Evolutionary conservation across 2,888 invertebrate genomes (phyloP), one percentile per base, ranked within the genome.

Genomic region (Drosophila gaucha): DNA sequence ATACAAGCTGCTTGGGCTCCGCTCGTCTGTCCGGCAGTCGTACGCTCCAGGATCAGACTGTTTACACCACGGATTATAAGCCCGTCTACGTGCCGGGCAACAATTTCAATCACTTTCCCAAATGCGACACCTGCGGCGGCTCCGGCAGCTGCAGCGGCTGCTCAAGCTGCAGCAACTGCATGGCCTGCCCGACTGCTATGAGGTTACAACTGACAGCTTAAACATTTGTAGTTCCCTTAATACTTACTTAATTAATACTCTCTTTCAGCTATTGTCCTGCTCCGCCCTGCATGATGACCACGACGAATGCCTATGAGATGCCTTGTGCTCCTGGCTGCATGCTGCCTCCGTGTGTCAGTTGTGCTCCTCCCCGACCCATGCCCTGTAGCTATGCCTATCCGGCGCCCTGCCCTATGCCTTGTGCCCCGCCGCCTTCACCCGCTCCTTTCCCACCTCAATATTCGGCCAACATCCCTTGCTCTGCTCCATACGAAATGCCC

Each of bases 41-140:
- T 6, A 5, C 16, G 4, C 10, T 85, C 8, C 63, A 78, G 12
- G 2, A n/a, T 2, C 44, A 64, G 10, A 74, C 79, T 1, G 82
- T 82, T 5, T 80, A 80, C 22, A 16, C 24, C 8, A 12, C 35
- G 8, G 82, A 80, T 26, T 80, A 72, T 16, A 49, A 39, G 4
- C 74, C 80, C 3, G 10, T 55, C 8, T 4, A 4, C 6, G 16
- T 4, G 1, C 5, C 9, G 0, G 63, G 65, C 55, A 78, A 85
- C 33, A 22, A 28, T 1, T 64, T 71, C 10, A 49, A 51, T 18
- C 73, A 57, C 10, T 72, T 67, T 20, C 46, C 60, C 24, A 58
- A 52, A 1, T 9, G 22, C 18, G n/a, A 28, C 6, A 14, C 24
- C 8, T 59, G 18, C 20, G 43, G 20, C 44, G 14, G n/a, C 12